Evolutionary conservation across 2,113 vertebrate species (phyloP), one percentile per base, ranked within the genome.

Genomic region (Lophochroa leadbeateri): DNA sequence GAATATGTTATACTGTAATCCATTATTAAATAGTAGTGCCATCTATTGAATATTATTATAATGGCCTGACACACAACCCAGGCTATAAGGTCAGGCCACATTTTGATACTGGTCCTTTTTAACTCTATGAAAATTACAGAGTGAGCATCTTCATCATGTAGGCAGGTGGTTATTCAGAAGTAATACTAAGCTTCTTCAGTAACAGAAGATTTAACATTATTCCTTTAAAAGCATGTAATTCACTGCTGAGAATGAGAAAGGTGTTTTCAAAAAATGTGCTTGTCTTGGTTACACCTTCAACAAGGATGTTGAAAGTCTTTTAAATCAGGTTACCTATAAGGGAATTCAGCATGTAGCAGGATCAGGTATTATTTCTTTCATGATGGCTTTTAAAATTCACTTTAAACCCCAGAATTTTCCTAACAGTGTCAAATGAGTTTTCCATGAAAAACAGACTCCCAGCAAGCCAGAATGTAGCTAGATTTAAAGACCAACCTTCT

Each of bases 361-460:
- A 76, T 52, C 25, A 53, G 15, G 18, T 57, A 11, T 67, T 91
- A 11, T 67, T 91, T 75, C 17, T 85, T 68, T 77, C 68, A 52
- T 50, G 20, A 70, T 31, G 7, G 63, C 43, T 60, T 84, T 43
- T 84, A 55, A 6, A 44, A 65, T 53, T 88, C n/a, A 77, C 50
- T 46, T 80, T 72, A 86, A 80, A 65, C 0, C 7, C 10, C 74
- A 64, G 23, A 79, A 21, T 75, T 85, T 86, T 83, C 19, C 46
- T 89, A 70, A 72, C 7, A n/a, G 14, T 37, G 6, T 46, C 68
- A 86, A 61, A 63, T 53, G 83, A 95, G 47, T 78, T 95, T 90
- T 93, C 96, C 64, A 88, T 92, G 91, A 94, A 85, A 96, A 97
- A 63, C 29, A 95, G 86, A 60, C 53, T 79, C 69, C 89, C n/a